Evolutionary conservation across 1,140 invertebrate genomes (phyloP).

Genomic region (Drosophila rufa): DNA sequence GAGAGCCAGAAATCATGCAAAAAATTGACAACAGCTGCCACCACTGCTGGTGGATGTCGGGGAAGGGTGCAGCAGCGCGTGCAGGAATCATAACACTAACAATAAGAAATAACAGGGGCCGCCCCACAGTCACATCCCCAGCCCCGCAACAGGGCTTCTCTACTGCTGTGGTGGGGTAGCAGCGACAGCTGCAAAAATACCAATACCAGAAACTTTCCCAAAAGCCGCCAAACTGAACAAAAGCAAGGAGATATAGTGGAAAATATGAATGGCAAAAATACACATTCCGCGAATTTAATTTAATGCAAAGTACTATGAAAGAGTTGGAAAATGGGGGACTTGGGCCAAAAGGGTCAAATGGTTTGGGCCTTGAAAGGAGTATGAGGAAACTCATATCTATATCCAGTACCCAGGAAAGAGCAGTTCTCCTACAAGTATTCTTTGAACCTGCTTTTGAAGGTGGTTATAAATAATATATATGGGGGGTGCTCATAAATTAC

Average conservation of each 20-base stretch:
- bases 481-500: no score
- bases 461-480: no score
- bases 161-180: constrained; percentile 1
- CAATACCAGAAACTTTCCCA: constrained; percentile 39
- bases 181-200: constrained; percentile 61
- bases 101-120: constrained; percentile 41
- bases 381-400: background rate
- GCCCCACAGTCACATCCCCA: constrained; percentile 9
- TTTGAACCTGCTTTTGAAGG: no score
- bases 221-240: constrained; percentile 51
- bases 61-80: constrained; percentile 25
- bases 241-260: constrained; percentile 35
- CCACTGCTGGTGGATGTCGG: background rate
- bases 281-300: constrained; percentile 17
- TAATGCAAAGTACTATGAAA: background rate
- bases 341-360: background rate
- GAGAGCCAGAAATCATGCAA: constrained; percentile 21
- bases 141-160: background rate
- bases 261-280: constrained; percentile 12
- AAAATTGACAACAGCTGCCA: constrained; percentile 33
- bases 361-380: background rate
- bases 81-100: constrained; percentile 54
- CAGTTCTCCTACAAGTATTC: no score
- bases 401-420: background rate
- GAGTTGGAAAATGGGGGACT: background rate